Conservation (phyloP, 2,113 vertebrate genomes). For the Nothobranchius furzeri region DNA sequence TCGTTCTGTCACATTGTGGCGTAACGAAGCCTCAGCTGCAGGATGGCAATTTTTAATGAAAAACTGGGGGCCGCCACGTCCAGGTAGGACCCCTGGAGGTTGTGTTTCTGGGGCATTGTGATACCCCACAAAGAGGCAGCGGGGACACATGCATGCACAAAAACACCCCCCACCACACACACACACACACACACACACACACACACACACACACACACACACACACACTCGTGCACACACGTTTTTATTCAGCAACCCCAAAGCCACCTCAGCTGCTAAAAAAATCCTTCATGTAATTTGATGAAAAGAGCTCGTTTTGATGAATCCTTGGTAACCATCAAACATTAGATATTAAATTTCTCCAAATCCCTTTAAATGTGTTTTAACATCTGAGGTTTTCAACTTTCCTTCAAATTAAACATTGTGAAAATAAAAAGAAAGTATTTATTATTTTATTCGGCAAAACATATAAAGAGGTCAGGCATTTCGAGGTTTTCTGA, state of each 20-base stretch:
- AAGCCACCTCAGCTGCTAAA: conserved; percentile 10
- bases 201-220: conserved; percentile 19
- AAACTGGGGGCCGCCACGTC: conserved; percentile 62
- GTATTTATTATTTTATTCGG: background rate
- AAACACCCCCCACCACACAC: conserved; percentile 4
- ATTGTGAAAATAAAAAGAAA: conserved; percentile 3
- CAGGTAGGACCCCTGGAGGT: conserved; percentile 75
- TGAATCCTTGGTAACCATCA: conserved; percentile 29
- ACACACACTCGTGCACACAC: conserved; percentile 16
- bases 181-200: conserved; percentile 1
- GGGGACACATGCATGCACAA: conserved; percentile 23
- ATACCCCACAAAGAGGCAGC: conserved; percentile 66
- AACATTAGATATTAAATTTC: conserved; percentile 18
- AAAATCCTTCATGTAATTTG: conserved; percentile 26
- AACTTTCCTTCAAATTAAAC: background rate
- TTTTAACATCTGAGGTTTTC: conserved; percentile 29
- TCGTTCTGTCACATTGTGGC: conserved; percentile 67
- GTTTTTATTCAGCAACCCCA: conserved; percentile 33
- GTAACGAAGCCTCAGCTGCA: conserved; percentile 80
- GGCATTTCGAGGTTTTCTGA: conserved; percentile 4
- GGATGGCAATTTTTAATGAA: conserved; percentile 71
- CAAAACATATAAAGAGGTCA: background rate
- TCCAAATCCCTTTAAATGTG: conserved; percentile 19
- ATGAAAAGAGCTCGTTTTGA: conserved; percentile 19
- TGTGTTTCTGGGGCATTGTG: conserved; percentile 72